Evolutionary conservation across 1,140 invertebrate genomes (phyloP), one percentile per base, ranked within the genome.

Genomic region (Atta cephalotes): DNA sequence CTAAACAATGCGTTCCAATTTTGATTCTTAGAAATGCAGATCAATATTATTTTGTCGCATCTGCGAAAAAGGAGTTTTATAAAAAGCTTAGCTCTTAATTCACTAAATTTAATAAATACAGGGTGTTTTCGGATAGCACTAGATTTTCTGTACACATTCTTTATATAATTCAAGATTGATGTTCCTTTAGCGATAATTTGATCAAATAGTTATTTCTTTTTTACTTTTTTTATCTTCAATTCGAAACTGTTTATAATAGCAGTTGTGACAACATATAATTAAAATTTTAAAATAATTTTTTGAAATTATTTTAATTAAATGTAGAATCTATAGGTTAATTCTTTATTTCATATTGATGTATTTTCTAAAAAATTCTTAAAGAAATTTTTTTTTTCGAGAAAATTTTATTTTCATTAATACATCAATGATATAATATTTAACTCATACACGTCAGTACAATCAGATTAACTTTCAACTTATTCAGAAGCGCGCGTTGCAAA

Each of bases 31-130:
- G 80, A 84, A 74, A 76, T 74, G 56, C 45, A 74, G 16, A 84
- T 84, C 56, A 84, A 76, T 84, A 63, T 84, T 74, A 84, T 84
- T 65, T 35, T 74, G 56, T 84, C 70, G 39, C 70, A 84, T 84
- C 80, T 84, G 56, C 80, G 39, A 84, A 39, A 84, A 84, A 63
- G 49, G n/a, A 14, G 2, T 82, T 21, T 62, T 18, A 16, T 49
- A 74, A 62, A 62, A 31, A 60, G 9, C 5, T 56, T 21, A 14
- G n/a, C 16, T 14, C 3, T 76, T 74, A 66, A 80, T 80, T 68
- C 16, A 39, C 28, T 28, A 76, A 84, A 84, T 76, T 84, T 39
- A 62, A 76, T 84, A 84, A 74, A 76, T 76, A 51, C 10, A 31
- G 70, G 53, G 68, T 49, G 16, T 51, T 74, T 18, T 1, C 14